These are phyloP conservation scores for Loris lydekkerianus DNA, from an alignment of 2,797 vertebrate species.

Conservation along the genomic window DNA sequence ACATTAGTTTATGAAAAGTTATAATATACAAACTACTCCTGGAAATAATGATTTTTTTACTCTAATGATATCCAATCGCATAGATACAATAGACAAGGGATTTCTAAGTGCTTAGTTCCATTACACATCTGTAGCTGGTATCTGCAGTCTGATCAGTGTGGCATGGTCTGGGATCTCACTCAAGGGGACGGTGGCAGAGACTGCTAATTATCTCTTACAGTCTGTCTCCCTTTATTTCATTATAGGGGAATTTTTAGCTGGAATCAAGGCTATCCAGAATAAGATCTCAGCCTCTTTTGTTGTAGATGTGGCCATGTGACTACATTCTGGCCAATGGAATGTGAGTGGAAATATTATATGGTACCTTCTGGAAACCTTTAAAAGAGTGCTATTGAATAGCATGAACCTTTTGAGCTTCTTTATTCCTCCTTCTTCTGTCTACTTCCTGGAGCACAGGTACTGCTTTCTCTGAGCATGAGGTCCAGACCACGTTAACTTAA, in stretches of 20 bases:
- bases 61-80: not conserved
- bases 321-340: not conserved
- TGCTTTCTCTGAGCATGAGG: not conserved
- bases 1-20: not conserved
- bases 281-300: not conserved
- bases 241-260: not conserved
- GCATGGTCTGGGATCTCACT: not conserved
- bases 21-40: not conserved
- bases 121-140: not conserved
- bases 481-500: not conserved
- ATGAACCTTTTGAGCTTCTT: not conserved
- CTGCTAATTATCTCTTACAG: not conserved
- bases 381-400: not conserved
- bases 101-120: not conserved
- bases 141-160: not conserved
- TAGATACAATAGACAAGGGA: not conserved
- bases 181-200: no score
- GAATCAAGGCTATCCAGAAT: not conserved
- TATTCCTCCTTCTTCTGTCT: not conserved
- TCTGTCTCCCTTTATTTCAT: not conserved
- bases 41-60: not conserved
- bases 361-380: not conserved
- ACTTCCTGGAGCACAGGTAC: not conserved
- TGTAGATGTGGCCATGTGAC: not conserved
- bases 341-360: not conserved